Conservation (phyloP, 2,113 vertebrate species). For the Hassar affinis region DNA sequence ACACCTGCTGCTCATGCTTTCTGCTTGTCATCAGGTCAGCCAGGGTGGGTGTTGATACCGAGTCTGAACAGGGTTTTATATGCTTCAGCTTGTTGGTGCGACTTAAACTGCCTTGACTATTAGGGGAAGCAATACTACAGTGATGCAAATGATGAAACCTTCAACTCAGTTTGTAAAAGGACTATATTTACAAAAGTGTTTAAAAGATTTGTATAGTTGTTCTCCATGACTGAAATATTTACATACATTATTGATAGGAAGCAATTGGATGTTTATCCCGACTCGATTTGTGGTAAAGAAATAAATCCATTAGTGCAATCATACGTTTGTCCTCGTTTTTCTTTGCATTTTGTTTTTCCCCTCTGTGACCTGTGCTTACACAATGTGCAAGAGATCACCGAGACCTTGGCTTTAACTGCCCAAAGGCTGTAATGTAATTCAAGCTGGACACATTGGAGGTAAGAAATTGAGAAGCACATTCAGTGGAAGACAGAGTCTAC, state of each 20-base stretch:
- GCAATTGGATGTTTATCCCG: conserved; percentile 43
- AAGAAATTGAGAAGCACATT: no score
- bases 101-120: conserved; percentile 55
- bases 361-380: neutral
- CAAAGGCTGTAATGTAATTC: neutral
- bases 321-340: neutral
- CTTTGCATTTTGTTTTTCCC: no score
- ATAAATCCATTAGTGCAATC: conserved; percentile 61
- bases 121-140: conserved; percentile 55
- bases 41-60: neutral
- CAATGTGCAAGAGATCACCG: neutral
- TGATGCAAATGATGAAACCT: conserved; percentile 44
- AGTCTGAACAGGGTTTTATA: neutral
- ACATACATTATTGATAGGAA: conserved; percentile 35
- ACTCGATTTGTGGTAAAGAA: conserved; percentile 63
- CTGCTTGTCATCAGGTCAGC: neutral
- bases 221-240: conserved; percentile 50
- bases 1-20: neutral
- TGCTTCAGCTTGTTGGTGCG: conserved; percentile 35
- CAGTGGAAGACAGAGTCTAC: no score
- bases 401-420: neutral
- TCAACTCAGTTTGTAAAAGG: conserved; percentile 35
- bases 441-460: no score
- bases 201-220: conserved; percentile 47
- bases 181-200: conserved; percentile 53